Evolutionary conservation across 2,888 invertebrate genomes (phyloP).

Genomic region (Thymelicus lineola): DNA sequence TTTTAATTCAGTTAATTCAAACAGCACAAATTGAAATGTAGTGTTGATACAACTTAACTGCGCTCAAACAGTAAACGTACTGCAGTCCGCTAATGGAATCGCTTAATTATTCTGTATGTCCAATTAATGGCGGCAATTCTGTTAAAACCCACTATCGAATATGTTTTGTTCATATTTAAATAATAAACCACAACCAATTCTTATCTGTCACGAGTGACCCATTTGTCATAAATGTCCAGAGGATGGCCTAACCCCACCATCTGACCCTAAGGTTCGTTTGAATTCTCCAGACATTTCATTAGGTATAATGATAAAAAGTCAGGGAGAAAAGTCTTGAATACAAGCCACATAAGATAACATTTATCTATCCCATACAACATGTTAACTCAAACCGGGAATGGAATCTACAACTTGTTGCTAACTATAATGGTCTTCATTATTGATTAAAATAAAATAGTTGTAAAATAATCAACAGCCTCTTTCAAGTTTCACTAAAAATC

Average conservation of each 20-base stretch:
- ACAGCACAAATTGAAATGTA: conserved; percentile 27
- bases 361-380: too few relatives aligned
- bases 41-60: conserved; percentile 22
- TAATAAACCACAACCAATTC: neutral
- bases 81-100: conserved; percentile 29
- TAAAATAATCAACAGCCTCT: neutral
- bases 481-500: neutral
- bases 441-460: neutral
- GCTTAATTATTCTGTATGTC: conserved; percentile 33
- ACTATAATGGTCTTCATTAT: too few relatives aligned
- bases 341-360: too few relatives aligned
- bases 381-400: too few relatives aligned
- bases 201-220: too few relatives aligned
- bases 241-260: too few relatives aligned
- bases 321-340: too few relatives aligned
- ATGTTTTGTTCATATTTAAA: neutral
- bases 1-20: conserved; percentile 27
- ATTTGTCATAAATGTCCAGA: too few relatives aligned
- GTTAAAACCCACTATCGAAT: conserved; percentile 9
- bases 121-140: conserved; percentile 26
- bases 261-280: too few relatives aligned
- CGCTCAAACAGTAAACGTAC: conserved; percentile 12
- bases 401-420: too few relatives aligned
- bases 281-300: too few relatives aligned
- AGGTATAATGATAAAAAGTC: too few relatives aligned